These are phyloP conservation scores for Bos indicus DNA, from an alignment of 2,113 vertebrate genomes.

Conservation along the genomic window DNA sequence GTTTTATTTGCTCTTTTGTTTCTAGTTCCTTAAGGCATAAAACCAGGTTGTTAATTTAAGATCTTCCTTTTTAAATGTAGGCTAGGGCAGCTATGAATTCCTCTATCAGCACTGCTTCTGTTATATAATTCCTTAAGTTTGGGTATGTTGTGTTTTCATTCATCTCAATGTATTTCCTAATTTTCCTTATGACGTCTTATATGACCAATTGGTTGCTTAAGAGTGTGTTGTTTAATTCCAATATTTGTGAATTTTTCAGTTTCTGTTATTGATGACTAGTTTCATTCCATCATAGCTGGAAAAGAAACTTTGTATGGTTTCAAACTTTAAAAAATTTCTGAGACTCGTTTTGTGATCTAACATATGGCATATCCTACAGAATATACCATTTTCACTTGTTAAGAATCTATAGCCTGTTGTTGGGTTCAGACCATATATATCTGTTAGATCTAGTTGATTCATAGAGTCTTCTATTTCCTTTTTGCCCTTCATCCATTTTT, in stretches of 20 bases:
- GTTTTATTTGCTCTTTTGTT: not conserved
- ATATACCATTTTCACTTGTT: not conserved
- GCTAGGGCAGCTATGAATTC: not conserved
- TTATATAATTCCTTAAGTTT: not conserved
- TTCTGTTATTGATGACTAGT: not conserved
- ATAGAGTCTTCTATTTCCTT: not conserved
- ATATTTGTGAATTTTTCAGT: not conserved
- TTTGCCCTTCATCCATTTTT: not conserved
- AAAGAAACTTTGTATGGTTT: not conserved
- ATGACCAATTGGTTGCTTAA: not conserved
- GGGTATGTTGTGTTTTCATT: not conserved
- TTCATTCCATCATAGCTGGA: not conserved
- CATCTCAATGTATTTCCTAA: not conserved
- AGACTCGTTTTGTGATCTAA: not conserved
- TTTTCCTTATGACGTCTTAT: not conserved
- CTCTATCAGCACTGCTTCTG: not conserved
- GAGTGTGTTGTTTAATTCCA: not conserved
- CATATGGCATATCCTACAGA: not conserved
- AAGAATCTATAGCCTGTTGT: not conserved
- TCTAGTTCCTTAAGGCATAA: not conserved
- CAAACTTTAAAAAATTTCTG: not conserved
- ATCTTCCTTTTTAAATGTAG: conserved; percentile 3
- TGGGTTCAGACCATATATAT: not conserved
- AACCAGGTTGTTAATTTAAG: not conserved
- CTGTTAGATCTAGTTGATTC: not conserved